These are phyloP conservation scores for Arrhamphus sclerolepis DNA, from an alignment of 2,797 vertebrate genomes.

Conservation along the genomic window DNA sequence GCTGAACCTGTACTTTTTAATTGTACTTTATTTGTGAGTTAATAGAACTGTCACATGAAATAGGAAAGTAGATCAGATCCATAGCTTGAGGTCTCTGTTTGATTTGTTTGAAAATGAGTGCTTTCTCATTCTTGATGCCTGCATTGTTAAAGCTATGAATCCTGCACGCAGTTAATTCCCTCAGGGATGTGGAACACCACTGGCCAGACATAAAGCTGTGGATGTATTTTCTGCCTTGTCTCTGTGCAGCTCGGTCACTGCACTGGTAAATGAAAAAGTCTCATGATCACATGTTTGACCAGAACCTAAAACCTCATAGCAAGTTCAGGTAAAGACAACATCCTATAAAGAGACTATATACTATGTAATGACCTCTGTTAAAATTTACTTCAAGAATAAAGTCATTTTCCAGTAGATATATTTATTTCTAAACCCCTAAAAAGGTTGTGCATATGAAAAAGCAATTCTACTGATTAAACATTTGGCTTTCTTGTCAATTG, in stretches of 20 bases:
- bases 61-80: neutral
- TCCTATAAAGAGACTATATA: slow-evolving; percentile 39
- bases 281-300: slow-evolving; percentile 62
- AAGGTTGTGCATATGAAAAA: too few relatives aligned
- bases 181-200: slow-evolving; percentile 18
- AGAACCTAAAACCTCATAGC: slow-evolving; percentile 35
- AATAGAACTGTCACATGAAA: slow-evolving; percentile 20
- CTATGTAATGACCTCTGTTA: slow-evolving; percentile 18
- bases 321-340: slow-evolving; percentile 54
- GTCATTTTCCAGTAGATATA: too few relatives aligned
- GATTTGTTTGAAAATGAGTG: neutral
- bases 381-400: neutral
- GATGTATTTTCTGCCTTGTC: slow-evolving; percentile 35
- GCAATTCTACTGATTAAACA: too few relatives aligned
- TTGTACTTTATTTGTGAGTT: slow-evolving; percentile 15
- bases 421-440: too few relatives aligned
- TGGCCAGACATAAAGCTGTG: slow-evolving; percentile 46
- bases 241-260: slow-evolving; percentile 16
- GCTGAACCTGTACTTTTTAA: slow-evolving; percentile 1
- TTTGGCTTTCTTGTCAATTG: too few relatives aligned
- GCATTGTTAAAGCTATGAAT: slow-evolving; percentile 19
- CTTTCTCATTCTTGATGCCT: slow-evolving; percentile 9
- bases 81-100: slow-evolving; percentile 13
- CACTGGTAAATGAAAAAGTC: slow-evolving; percentile 28
- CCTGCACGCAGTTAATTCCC: slow-evolving; percentile 16